phyloP scores from a whole-genome alignment of 1,140 invertebrate species.

The Tribolium madens region DNA sequence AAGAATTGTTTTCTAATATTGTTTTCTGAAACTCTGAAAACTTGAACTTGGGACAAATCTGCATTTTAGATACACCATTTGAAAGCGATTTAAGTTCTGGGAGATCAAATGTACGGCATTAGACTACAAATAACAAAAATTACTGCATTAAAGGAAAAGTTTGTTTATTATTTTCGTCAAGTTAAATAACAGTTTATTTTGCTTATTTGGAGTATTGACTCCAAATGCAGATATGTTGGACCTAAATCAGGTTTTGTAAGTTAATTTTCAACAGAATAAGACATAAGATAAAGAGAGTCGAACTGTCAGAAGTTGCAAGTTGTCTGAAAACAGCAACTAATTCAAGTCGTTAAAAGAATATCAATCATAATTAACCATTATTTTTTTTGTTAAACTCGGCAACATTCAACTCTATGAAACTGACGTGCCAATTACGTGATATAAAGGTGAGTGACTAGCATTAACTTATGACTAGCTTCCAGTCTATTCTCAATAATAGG shows the following conservation, averaged over 20 bases:
- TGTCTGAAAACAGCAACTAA: conserved; percentile 38
- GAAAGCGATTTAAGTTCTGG: conserved; percentile 15
- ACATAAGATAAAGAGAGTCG: neutral
- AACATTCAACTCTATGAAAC: conserved; percentile 23
- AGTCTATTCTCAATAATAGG: conserved; percentile 3
- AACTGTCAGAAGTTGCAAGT: conserved; percentile 15
- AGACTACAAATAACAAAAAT: neutral
- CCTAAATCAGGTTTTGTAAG: no score
- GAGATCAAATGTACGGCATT: neutral
- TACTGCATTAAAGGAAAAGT: neutral
- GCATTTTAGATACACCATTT: conserved; percentile 25
- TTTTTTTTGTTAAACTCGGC: conserved; percentile 38
- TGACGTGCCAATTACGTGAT: conserved; percentile 31
- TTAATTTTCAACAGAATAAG: neutral
- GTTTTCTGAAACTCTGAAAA: neutral
- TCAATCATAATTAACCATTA: conserved; percentile 40
- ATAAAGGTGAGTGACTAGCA: conserved; percentile 19
- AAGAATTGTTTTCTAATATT: neutral
- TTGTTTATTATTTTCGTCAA: no score
- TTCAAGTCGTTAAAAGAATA: conserved; percentile 39
- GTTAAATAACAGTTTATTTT: no score
- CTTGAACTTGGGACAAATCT: conserved; percentile 5
- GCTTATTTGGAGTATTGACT: no score
- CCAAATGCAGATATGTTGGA: no score
- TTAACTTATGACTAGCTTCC: conserved; percentile 11